Percentiles rank a stretch among this genome's conserved stretches.
Conservation (phyloP, 2,888 invertebrate species). For the Drosophila conformis region DNA sequence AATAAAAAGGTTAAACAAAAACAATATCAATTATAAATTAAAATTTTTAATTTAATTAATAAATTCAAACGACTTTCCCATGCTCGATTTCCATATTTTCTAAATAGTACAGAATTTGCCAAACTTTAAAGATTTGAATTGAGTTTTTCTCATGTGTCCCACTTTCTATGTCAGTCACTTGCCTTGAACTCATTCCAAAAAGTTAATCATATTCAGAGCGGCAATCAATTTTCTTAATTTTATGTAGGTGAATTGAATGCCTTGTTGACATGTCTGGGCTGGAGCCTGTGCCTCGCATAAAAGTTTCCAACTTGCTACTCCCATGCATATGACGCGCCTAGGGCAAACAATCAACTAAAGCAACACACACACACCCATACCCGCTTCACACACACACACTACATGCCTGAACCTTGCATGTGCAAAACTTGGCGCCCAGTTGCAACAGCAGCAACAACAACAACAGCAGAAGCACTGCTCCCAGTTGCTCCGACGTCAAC, state of each 20-base stretch:
- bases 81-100: background rate
- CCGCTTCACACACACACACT: constrained; percentile 35
- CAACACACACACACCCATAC: constrained; percentile 45
- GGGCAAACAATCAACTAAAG: constrained; percentile 68
- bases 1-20: background rate
- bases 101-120: background rate
- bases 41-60: background rate
- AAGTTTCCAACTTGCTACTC: constrained; percentile 3
- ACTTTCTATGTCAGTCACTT: background rate
- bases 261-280: constrained; percentile 37
- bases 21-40: background rate
- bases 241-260: constrained; percentile 67
- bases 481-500: constrained; percentile 47
- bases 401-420: constrained; percentile 29
- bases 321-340: constrained; percentile 46
- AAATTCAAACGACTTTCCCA: background rate
- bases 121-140: background rate
- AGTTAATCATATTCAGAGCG: constrained; percentile 38
- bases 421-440: constrained; percentile 58
- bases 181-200: background rate
- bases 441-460: constrained; percentile 26
- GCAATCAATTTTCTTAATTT: constrained; percentile 71
- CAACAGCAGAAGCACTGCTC: constrained; percentile 24
- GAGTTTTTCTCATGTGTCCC: background rate
- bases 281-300: background rate